phyloP scores from a whole-genome alignment of 2,888 invertebrate species.

The Dolichopus griseipennis region DNA sequence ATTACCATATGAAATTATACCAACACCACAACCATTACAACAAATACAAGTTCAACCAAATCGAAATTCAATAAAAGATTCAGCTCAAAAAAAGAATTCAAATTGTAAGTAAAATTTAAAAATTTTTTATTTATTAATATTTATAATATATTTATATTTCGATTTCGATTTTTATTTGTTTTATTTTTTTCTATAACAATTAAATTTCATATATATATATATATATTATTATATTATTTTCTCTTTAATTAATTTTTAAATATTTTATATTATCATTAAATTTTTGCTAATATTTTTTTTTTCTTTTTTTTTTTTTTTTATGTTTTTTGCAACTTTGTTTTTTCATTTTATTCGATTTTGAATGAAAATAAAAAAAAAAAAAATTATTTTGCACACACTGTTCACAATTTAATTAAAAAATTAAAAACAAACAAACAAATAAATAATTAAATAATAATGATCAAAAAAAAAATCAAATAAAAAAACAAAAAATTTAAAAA shows the following conservation, averaged over 20 bases:
- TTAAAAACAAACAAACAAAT: too few species aligned
- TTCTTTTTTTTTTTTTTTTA: background rate
- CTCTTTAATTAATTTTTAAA: slow-evolving; percentile 16
- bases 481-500: too few species aligned
- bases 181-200: slow-evolving; percentile 11
- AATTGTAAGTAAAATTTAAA: slow-evolving; percentile 29
- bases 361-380: background rate
- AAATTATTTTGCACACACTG: background rate
- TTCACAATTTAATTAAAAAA: background rate
- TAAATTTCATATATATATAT: slow-evolving; percentile 11
- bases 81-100: slow-evolving; percentile 37
- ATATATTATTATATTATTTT: slow-evolving; percentile 18
- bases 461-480: too few species aligned
- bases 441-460: too few species aligned
- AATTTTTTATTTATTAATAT: background rate
- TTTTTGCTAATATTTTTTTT: slow-evolving; percentile 10
- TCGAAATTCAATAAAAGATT: slow-evolving; percentile 28
- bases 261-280: slow-evolving; percentile 1
- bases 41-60: slow-evolving; percentile 23
- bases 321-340: background rate
- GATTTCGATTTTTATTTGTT: slow-evolving; percentile 13
- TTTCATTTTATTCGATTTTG: slow-evolving; percentile 13
- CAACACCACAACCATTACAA: slow-evolving; percentile 28
- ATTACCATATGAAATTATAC: slow-evolving; percentile 21
- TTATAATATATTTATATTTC: background rate